Conservation (phyloP, 2,888 invertebrate genomes). For the Xestoiulus laeticollis region DNA sequence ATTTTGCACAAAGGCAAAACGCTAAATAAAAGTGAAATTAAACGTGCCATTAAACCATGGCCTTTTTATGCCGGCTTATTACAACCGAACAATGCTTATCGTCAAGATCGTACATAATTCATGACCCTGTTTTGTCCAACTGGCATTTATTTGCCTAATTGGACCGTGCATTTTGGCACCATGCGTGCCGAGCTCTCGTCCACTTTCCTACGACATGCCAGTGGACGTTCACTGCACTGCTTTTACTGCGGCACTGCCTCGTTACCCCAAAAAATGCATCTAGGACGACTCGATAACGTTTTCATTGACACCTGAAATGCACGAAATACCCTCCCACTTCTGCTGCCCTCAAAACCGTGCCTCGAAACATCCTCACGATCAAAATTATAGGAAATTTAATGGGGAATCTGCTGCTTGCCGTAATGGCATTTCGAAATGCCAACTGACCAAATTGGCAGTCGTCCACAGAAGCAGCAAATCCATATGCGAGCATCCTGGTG, state of each 20-base stretch:
- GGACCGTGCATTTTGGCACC: not conserved
- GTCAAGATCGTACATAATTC: not conserved
- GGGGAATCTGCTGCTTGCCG: not conserved
- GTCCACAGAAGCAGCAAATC: not conserved
- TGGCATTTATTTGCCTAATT: not conserved
- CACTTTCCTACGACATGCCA: not conserved
- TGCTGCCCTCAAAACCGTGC: not conserved
- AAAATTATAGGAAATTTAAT: not conserved
- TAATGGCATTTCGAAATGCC: constrained; percentile 6
- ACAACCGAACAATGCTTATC: not conserved
- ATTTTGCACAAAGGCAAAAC: not conserved
- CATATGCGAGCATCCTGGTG: not conserved
- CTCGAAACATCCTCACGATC: not conserved
- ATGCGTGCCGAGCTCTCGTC: not conserved
- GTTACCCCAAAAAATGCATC: not conserved
- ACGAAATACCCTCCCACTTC: not conserved
- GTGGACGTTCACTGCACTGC: not conserved
- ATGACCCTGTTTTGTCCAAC: not conserved
- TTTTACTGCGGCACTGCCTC: not conserved
- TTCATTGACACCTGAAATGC: not conserved
- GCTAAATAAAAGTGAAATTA: not conserved
- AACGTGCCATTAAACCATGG: not conserved
- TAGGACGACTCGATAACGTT: not conserved
- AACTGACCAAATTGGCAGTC: not conserved
- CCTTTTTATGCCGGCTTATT: not conserved